phyloP scores from a whole-genome alignment of 2,797 vertebrate species.

The Myotis vivesi region DNA sequence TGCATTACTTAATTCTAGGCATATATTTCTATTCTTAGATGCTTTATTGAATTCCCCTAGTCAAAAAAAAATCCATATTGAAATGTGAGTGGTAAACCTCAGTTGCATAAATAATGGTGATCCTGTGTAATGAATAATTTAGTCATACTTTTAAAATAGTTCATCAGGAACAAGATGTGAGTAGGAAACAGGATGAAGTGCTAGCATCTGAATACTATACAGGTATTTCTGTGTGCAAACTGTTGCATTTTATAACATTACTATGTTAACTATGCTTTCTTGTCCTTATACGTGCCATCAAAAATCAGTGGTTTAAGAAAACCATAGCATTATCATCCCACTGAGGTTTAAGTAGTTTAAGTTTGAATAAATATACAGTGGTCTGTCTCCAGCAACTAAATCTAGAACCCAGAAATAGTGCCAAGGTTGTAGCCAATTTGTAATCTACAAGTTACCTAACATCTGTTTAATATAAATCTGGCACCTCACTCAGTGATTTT shows the following conservation, averaged over 20 bases:
- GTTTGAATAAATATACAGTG: background rate
- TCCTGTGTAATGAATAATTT: slow-evolving; percentile 66
- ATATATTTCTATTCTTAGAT: slow-evolving; percentile 68
- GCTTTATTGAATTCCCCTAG: slow-evolving; percentile 60
- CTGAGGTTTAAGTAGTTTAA: background rate
- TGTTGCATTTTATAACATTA: background rate
- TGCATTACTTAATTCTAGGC: slow-evolving; percentile 70
- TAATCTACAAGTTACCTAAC: background rate
- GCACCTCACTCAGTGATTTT: background rate
- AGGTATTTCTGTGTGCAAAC: background rate
- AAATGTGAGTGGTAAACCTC: slow-evolving; percentile 71
- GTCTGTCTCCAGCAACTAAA: background rate
- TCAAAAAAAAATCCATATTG: slow-evolving; percentile 63
- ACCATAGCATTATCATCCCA: background rate
- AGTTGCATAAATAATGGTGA: slow-evolving; percentile 68
- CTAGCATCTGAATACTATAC: background rate
- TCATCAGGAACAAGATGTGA: slow-evolving; percentile 39
- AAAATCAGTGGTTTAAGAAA: slow-evolving; percentile 26
- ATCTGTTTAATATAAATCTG: background rate
- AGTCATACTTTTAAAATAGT: slow-evolving; percentile 71
- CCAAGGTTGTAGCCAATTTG: background rate
- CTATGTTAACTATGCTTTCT: background rate
- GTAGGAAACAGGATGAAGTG: slow-evolving; percentile 24
- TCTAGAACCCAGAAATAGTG: background rate
- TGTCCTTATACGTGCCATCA: background rate